These are phyloP conservation scores for Chrysocyon brachyurus DNA, from an alignment of 2,797 vertebrate genomes.

Conservation along the genomic window DNA sequence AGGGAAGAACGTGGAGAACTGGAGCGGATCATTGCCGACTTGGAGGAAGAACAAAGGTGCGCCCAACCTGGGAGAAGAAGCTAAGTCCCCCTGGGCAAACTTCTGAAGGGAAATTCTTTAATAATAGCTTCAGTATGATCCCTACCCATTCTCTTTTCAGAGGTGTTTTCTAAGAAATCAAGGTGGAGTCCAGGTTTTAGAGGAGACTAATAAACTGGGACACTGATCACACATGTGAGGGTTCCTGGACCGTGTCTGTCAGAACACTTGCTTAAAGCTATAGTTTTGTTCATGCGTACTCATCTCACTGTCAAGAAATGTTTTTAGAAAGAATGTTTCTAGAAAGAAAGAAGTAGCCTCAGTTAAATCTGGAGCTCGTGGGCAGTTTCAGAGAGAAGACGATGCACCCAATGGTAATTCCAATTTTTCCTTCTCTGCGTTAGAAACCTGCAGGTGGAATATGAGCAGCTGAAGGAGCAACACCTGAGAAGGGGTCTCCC, in stretches of 20 bases:
- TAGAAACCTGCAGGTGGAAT: conserved; percentile 95
- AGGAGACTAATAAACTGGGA: neutral
- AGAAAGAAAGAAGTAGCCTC: neutral
- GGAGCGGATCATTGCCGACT: conserved; percentile 94
- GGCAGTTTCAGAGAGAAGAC: neutral
- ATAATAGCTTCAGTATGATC: neutral
- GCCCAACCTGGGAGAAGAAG: neutral
- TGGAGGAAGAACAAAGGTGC: conserved; percentile 98
- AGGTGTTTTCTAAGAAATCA: neutral
- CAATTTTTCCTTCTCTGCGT: neutral
- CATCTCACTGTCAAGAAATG: neutral
- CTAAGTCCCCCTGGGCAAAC: neutral
- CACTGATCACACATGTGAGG: neutral
- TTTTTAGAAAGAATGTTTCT: neutral
- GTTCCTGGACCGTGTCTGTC: neutral
- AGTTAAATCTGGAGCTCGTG: neutral
- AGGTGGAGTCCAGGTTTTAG: neutral
- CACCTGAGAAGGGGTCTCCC: conserved; percentile 91
- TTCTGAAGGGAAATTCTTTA: neutral
- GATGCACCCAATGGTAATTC: neutral
- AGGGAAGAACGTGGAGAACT: conserved; percentile 96
- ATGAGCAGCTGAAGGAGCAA: conserved; percentile 96
- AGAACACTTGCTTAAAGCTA: neutral
- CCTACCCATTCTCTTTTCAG: neutral
- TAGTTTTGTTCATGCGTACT: neutral